phyloP scores from a whole-genome alignment of 2,797 vertebrate species.

The Clarias fuscus region DNA sequence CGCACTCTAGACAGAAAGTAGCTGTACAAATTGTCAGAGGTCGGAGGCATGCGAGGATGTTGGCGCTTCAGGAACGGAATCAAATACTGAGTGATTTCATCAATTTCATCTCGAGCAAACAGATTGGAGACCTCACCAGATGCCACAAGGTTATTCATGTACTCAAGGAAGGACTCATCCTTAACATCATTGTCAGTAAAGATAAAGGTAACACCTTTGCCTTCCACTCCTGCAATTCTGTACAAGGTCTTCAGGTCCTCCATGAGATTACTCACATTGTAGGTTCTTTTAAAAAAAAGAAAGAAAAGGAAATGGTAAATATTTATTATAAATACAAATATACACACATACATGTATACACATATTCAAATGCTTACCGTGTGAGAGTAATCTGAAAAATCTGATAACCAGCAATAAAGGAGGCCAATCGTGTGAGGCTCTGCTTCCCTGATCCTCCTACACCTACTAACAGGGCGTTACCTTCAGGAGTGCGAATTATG shows the following conservation, averaged over 20 bases:
- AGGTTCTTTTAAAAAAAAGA: conserved; percentile 71
- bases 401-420: conserved; percentile 82
- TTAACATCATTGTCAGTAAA: conserved; percentile 86
- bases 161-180: conserved; percentile 84
- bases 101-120: conserved; percentile 84
- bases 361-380: conserved; percentile 66
- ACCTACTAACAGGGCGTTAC: conserved; percentile 84
- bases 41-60: conserved; percentile 73
- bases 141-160: conserved; percentile 84
- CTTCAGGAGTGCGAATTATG: conserved; percentile 79
- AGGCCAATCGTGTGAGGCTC: conserved; percentile 80
- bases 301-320: too few relatives aligned
- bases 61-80: conserved; percentile 79
- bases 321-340: too few relatives aligned
- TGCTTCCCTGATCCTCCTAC: conserved; percentile 87
- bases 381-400: conserved; percentile 84
- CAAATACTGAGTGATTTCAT: conserved; percentile 80
- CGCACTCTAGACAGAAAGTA: conserved; percentile 83
- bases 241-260: conserved; percentile 84
- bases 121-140: conserved; percentile 84
- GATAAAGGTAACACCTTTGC: conserved; percentile 79
- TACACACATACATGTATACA: too few relatives aligned
- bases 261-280: conserved; percentile 79
- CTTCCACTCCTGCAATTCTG: conserved; percentile 77
- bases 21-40: conserved; percentile 81